Conservation (phyloP, 2,113 vertebrate genomes). For the Chloroceryle aenea region DNA sequence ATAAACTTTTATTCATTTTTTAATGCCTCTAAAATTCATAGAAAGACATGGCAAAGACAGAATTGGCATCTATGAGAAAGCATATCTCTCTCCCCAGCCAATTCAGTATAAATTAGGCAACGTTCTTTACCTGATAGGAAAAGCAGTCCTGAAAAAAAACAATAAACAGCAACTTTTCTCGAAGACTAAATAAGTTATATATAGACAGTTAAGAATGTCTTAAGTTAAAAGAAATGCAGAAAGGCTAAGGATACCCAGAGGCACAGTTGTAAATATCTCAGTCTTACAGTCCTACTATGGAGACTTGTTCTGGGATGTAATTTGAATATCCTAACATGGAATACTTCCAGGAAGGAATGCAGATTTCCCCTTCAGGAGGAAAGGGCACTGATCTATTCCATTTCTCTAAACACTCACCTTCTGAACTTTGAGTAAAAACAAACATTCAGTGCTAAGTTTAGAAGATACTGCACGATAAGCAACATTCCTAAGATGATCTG, state of each 20-base stretch:
- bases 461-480: slow-evolving; percentile 42
- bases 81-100: neutral
- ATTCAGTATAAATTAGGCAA: neutral
- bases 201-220: neutral
- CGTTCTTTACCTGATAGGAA: neutral
- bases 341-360: neutral
- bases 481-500: slow-evolving; percentile 62
- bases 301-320: neutral
- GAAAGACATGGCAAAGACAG: neutral
- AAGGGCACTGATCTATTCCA: neutral
- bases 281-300: neutral
- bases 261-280: neutral
- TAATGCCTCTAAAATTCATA: neutral
- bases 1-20: neutral
- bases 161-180: neutral
- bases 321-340: neutral
- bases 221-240: neutral
- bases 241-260: neutral
- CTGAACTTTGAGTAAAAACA: slow-evolving; percentile 50
- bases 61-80: neutral
- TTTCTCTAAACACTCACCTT: slow-evolving; percentile 29
- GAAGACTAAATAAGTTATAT: neutral
- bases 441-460: slow-evolving; percentile 47
- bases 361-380: neutral
- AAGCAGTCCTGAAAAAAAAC: neutral